Evolutionary conservation across 2,888 invertebrate genomes (phyloP), one percentile per base, ranked within the genome.

Genomic region (Stegana nigrithorax): DNA sequence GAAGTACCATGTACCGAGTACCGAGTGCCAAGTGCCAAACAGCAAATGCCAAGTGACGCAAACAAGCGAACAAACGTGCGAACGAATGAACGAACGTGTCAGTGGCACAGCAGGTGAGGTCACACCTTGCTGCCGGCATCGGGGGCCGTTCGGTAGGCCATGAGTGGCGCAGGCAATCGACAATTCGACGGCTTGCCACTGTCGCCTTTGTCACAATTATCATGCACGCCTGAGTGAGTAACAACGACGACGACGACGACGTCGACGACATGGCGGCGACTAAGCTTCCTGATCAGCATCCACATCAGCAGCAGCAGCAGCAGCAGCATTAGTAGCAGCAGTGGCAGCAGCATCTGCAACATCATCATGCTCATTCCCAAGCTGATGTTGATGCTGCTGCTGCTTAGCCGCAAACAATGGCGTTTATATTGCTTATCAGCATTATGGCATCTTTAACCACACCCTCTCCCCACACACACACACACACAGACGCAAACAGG

Each of bases 361-460:
- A n/a, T n/a, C n/a, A 2, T 50, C 36, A 8, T n/a, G 17, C 42
- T 56, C 39, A 42, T 29, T 4, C 14, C 56, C 25, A 39, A 58
- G 64, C 60, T 62, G 44, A 62, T 55, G 64, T 59, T 62, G 44
- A 62, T 63, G 67, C 64, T 64, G 66, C 63, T 63, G 59, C 68
- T 66, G 58, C 32, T 36, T 39, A 14, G 47, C 47, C 23, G 6
- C 57, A 51, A 59, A 47, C 60, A 60, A 60, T 47, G 57, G 44
- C 29, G 32, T 36, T 8, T 25, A 61, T 60, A 58, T 50, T 55
- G 63, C 62, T 59, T 64, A 61, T 64, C 61, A 44, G 36, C 57
- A 53, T 59, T 65, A 53, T 58, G 60, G 57, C 59, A 65, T 68
- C 62, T 53, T 62, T 64, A 64, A 26, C 29, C 57, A 55, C 50